These are phyloP conservation scores for Eupithecia inturbata DNA, from an alignment of 2,888 invertebrate genomes.

Conservation along the genomic window DNA sequence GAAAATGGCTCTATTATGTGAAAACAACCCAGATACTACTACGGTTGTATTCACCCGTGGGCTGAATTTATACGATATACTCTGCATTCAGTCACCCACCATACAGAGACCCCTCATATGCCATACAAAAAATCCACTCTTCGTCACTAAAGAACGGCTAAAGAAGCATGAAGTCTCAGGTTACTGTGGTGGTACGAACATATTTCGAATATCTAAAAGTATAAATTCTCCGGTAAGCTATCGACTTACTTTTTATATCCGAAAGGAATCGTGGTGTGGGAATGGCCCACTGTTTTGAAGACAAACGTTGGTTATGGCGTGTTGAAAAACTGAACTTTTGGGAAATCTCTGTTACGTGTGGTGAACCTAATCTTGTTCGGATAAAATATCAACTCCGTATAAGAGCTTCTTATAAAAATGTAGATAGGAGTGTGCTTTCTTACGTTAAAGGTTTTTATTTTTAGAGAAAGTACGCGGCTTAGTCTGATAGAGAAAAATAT, in stretches of 20 bases:
- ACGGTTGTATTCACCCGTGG: slow-evolving; percentile 82
- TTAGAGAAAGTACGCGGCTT: not conserved
- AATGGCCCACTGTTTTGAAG: slow-evolving; percentile 80
- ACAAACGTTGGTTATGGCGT: slow-evolving; percentile 70
- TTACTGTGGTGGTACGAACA: slow-evolving; percentile 62
- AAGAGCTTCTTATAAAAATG: not conserved
- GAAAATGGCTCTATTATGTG: slow-evolving; percentile 84
- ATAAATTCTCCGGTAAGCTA: slow-evolving; percentile 83
- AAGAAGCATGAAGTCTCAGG: slow-evolving; percentile 49
- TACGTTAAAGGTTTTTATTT: not conserved
- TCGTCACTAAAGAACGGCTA: not conserved
- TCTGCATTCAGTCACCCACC: slow-evolving; percentile 70
- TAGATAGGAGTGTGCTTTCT: not conserved
- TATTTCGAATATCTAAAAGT: slow-evolving; percentile 84
- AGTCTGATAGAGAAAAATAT: not conserved
- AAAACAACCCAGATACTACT: slow-evolving; percentile 81
- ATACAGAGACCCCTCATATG: slow-evolving; percentile 56
- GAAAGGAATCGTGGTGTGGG: slow-evolving; percentile 71
- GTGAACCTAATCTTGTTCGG: slow-evolving; percentile 18
- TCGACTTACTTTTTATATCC: slow-evolving; percentile 84
- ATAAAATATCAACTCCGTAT: slow-evolving; percentile 11
- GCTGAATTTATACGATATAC: slow-evolving; percentile 83
- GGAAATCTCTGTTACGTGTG: slow-evolving; percentile 31
- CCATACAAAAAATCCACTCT: slow-evolving; percentile 33
- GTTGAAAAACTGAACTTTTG: slow-evolving; percentile 39